Evolutionary conservation across 2,797 vertebrate genomes (phyloP).

Genomic region (Gobio occitaniae): DNA sequence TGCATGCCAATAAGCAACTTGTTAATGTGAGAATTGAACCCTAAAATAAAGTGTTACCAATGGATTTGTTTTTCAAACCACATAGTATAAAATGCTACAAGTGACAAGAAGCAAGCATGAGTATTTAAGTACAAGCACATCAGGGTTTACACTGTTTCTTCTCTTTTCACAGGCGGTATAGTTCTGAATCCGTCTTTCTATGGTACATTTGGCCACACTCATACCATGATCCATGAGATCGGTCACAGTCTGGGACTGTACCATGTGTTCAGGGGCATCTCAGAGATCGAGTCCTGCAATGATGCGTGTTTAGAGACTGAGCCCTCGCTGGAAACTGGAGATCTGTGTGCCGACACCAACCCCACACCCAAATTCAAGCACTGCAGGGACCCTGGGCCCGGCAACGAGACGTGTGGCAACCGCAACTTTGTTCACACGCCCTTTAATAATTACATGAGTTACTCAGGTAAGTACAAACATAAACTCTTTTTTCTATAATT

Average conservation of each 20-base stretch:
- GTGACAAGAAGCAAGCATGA: too few species aligned
- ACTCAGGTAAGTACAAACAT: constrained; percentile 83
- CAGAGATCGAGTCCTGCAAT: constrained; percentile 95
- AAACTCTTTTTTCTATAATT: neutral
- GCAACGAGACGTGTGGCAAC: constrained; percentile 93
- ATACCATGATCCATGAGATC: constrained; percentile 98
- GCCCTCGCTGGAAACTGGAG: constrained; percentile 95
- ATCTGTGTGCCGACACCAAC: constrained; percentile 95
- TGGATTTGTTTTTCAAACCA: neutral
- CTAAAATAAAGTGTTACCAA: too few species aligned
- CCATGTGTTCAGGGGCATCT: constrained; percentile 96
- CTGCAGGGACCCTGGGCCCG: constrained; percentile 92
- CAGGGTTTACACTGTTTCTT: neutral
- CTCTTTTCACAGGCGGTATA: constrained; percentile 81
- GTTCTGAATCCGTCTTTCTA: constrained; percentile 98
- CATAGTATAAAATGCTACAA: neutral
- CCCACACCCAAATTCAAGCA: constrained; percentile 95
- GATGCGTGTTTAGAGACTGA: constrained; percentile 96
- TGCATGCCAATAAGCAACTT: too few species aligned
- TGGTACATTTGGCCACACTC: constrained; percentile 92
- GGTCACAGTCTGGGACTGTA: constrained; percentile 97
- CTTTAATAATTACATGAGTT: constrained; percentile 99
- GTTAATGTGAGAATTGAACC: too few species aligned
- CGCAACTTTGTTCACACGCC: constrained; percentile 90
- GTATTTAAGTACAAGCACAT: constrained; percentile 1